These are phyloP conservation scores for Lycocorax pyrrhopterus DNA, from an alignment of 2,113 vertebrate genomes.

Conservation along the genomic window DNA sequence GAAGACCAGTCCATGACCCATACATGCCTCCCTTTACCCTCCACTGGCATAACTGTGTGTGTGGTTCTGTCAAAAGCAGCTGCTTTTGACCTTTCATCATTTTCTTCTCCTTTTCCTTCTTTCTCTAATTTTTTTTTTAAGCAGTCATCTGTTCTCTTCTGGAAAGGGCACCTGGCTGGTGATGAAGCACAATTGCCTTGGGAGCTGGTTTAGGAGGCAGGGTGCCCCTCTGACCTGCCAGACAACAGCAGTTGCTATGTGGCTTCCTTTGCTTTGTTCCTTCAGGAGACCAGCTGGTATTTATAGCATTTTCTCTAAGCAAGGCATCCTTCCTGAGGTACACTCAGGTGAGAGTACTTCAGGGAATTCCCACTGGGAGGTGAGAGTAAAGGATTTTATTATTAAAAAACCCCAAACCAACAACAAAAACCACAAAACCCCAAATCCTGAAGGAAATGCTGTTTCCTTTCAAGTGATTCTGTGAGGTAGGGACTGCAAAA, in stretches of 20 bases:
- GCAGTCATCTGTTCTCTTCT: neutral
- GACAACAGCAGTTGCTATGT: neutral
- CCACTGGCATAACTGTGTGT: neutral
- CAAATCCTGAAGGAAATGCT: neutral
- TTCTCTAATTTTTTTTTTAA: neutral
- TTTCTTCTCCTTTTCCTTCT: neutral
- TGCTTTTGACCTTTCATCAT: neutral
- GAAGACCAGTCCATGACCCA: neutral
- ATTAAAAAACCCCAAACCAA: neutral
- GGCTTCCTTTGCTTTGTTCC: neutral
- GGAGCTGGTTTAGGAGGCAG: neutral
- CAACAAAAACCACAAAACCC: neutral
- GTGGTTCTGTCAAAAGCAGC: neutral
- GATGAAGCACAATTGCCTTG: neutral
- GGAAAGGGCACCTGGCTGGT: neutral
- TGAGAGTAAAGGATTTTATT: neutral
- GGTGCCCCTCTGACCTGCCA: neutral
- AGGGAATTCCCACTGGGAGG: neutral
- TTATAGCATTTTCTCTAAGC: neutral
- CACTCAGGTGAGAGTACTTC: neutral
- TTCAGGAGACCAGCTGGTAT: neutral
- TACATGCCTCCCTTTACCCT: neutral
- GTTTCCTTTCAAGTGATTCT: neutral
- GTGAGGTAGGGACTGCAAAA: neutral
- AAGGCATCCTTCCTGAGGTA: neutral